A percentile compares a stretch with the other conserved stretches of the same genome.
Conservation (phyloP, 2,888 invertebrate genomes). For the Diaperis boleti region DNA sequence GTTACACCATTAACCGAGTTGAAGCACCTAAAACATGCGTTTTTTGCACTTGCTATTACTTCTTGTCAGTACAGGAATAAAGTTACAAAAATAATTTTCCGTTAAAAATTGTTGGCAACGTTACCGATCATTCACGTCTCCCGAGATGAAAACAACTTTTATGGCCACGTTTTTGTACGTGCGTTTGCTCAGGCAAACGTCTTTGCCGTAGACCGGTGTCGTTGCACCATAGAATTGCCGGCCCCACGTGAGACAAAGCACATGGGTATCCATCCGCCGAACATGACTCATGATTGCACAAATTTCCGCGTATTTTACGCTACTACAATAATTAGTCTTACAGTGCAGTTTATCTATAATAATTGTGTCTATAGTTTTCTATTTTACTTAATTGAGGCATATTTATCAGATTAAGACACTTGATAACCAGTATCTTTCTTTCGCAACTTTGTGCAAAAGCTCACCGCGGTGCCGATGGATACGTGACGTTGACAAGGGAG, state of each 20-base stretch:
- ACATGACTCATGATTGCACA: neutral
- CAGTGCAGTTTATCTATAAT: no score
- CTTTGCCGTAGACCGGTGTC: slow-evolving; percentile 3
- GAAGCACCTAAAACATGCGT: no score
- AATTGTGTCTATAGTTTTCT: neutral
- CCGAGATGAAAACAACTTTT: slow-evolving; percentile 2
- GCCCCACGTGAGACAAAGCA: neutral
- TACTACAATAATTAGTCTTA: neutral
- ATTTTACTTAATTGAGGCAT: no score
- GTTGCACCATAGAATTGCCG: slow-evolving; percentile 6
- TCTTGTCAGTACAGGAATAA: no score
- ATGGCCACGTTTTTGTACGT: neutral
- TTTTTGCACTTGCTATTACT: no score
- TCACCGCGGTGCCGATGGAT: neutral
- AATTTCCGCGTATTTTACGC: neutral
- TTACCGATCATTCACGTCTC: neutral
- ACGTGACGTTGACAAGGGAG: slow-evolving; percentile 6
- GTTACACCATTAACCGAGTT: no score
- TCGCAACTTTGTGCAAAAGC: neutral
- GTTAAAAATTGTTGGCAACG: slow-evolving; percentile 6
- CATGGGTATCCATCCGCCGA: neutral
- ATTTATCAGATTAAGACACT: no score
- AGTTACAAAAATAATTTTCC: slow-evolving; percentile 1
- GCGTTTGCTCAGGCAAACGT: neutral
- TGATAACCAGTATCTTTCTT: neutral